Evolutionary conservation across 2,113 vertebrate species (phyloP), one percentile per base, ranked within the genome.

Genomic region (Cochlearius cochlearius): DNA sequence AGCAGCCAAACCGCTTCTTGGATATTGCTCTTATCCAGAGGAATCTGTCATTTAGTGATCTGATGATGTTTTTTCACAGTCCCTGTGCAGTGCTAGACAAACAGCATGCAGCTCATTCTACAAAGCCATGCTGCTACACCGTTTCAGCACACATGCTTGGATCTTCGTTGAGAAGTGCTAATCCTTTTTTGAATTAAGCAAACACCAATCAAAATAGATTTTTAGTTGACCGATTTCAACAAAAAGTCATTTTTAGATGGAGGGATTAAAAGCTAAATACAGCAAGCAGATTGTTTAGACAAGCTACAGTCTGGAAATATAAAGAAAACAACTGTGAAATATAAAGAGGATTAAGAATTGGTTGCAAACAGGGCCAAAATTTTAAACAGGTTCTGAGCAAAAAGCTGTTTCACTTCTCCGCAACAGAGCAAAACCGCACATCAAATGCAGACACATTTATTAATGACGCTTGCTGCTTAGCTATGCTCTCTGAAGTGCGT

Each of bases 231-330:
- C 2, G 0, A 38, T 86, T 90, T 88, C 84, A 72, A 69, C 34
- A 82, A 67, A 74, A 93, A 91, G 55, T 81, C 22, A 79, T 87
- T 97, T 97, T 92, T 73, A 94, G 50, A 89, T 45, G 58, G 64
- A 78, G 17, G 68, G 77, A 91, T 96, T 94, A 85, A 90, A 79
- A 82, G 39, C 66, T 79, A 79, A 93, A 58, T 34, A 73, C 89
- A 88, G 39, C 58, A 79, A 91, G 62, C 92, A 97, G 94, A 95
- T 73, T 84, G 91, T 87, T 97, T 50, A 95, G 91, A 92, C 93
- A 95, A 94, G 86, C 58, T 36, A 50, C 62, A 90, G 81, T 76
- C 92, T 92, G 92, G 80, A 95, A 89, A 87, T 63, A 74, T 1
- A 91, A 59, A 85, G 36, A 64, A 78, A 91, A 76, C 0, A 0